Percentiles rank a stretch among this genome's conserved stretches.
These are phyloP conservation scores for Saccopteryx bilineata DNA, from an alignment of 2,113 vertebrate species.

Conservation along the genomic window DNA sequence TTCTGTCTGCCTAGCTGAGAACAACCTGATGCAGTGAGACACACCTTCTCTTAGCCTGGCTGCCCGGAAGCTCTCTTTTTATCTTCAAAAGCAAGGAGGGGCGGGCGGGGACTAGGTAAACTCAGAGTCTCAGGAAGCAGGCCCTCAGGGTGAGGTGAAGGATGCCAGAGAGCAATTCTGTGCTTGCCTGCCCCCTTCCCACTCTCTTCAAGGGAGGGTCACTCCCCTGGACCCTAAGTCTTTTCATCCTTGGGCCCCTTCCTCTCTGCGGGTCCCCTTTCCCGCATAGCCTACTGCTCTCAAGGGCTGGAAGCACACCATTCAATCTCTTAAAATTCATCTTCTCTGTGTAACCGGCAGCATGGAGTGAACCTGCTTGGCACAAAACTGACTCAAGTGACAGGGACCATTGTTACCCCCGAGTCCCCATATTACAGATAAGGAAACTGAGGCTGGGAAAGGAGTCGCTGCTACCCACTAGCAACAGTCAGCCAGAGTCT, in stretches of 20 bases:
- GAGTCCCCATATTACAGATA: not conserved
- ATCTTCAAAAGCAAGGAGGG: conserved; percentile 42
- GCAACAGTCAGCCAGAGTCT: not conserved
- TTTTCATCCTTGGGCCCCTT: not conserved
- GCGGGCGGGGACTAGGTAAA: not conserved
- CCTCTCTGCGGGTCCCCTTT: not conserved
- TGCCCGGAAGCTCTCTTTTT: not conserved
- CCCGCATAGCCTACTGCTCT: not conserved
- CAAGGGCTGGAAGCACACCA: not conserved
- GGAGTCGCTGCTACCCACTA: not conserved
- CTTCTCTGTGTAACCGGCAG: not conserved
- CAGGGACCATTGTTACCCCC: not conserved
- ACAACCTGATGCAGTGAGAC: not conserved
- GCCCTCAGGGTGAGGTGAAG: not conserved
- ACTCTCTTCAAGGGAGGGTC: not conserved
- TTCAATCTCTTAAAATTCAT: not conserved
- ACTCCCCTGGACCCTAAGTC: not conserved
- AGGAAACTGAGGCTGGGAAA: not conserved
- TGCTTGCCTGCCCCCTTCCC: not conserved
- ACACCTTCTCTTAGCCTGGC: not conserved
- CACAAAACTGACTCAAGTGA: not conserved
- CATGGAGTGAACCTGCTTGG: not conserved
- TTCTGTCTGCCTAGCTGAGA: not conserved
- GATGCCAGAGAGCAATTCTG: not conserved
- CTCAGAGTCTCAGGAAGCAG: not conserved